These are phyloP conservation scores for Zosterops borbonicus DNA, from an alignment of 2,113 vertebrate genomes.

Conservation along the genomic window DNA sequence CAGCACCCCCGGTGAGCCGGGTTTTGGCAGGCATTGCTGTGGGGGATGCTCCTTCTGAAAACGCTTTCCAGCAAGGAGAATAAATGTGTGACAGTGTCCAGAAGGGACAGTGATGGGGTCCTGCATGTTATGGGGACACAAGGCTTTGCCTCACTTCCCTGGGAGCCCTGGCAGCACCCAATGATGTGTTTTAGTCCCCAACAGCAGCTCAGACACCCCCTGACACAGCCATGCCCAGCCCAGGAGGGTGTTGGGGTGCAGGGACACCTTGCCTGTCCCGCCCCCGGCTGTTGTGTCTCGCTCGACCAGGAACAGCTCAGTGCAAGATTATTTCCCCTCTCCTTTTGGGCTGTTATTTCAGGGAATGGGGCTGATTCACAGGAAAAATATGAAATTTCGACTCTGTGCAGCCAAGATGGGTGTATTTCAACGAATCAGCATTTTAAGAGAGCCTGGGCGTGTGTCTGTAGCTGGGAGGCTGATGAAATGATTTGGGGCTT, in stretches of 20 bases:
- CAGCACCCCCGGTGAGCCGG: accelerated
- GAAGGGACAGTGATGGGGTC: neutral
- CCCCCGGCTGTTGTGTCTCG: neutral
- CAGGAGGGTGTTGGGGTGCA: neutral
- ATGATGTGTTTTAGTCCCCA: neutral
- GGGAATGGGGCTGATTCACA: conserved; percentile 60
- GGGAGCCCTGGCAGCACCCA: neutral
- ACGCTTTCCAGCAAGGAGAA: neutral
- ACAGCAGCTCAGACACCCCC: neutral
- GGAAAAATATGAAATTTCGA: conserved; percentile 66
- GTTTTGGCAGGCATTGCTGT: neutral
- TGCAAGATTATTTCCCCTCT: conserved; percentile 37
- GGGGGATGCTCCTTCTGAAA: neutral
- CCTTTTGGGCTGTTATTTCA: conserved; percentile 48
- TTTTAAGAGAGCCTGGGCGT: conserved; percentile 66
- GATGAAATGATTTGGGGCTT: conserved; percentile 67
- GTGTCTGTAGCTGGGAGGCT: conserved; percentile 62
- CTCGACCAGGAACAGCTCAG: neutral
- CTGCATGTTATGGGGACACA: accelerated
- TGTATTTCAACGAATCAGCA: conserved; percentile 66
- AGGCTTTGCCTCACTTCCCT: neutral
- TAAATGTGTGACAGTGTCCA: accelerated
- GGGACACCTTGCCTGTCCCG: neutral
- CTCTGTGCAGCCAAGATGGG: conserved; percentile 50
- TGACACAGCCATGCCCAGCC: neutral